These are phyloP conservation scores for Thereva nobilitata DNA, from an alignment of 2,888 invertebrate species.

Conservation along the genomic window DNA sequence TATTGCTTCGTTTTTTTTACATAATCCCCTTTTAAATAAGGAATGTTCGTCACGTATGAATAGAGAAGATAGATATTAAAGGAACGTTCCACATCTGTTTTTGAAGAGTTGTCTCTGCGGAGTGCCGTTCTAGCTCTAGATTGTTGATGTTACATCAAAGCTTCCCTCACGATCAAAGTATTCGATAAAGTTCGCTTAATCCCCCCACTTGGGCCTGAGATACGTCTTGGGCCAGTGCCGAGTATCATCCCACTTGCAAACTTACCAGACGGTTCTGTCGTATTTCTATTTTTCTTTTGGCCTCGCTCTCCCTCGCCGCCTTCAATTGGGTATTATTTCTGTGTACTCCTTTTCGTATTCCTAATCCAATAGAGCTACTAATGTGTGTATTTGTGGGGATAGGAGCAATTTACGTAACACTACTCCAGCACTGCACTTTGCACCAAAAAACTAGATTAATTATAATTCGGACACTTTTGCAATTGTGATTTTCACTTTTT, in stretches of 20 bases:
- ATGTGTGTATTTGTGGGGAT: slow-evolving; percentile 11
- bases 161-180: slow-evolving; percentile 15
- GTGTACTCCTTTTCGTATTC: slow-evolving; percentile 24
- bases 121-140: slow-evolving; percentile 7
- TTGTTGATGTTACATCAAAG: slow-evolving; percentile 21
- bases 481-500: slow-evolving; percentile 1
- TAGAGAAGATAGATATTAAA: background rate
- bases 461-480: background rate
- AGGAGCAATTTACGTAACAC: slow-evolving; percentile 24
- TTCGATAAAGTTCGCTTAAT: slow-evolving; percentile 13
- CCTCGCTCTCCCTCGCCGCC: background rate
- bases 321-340: slow-evolving; percentile 8
- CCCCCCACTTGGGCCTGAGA: background rate
- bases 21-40: slow-evolving; percentile 9
- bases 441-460: background rate
- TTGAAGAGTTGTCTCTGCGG: slow-evolving; percentile 24
- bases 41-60: slow-evolving; percentile 23
- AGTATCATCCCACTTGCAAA: slow-evolving; percentile 11
- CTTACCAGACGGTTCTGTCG: slow-evolving; percentile 31
- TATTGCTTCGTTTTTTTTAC: too few relatives aligned
- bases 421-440: slow-evolving; percentile 7
- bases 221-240: background rate
- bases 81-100: slow-evolving; percentile 20
- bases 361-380: slow-evolving; percentile 28
- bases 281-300: slow-evolving; percentile 1